Conservation (phyloP, 2,113 vertebrate species). For the Siniperca knerii region DNA sequence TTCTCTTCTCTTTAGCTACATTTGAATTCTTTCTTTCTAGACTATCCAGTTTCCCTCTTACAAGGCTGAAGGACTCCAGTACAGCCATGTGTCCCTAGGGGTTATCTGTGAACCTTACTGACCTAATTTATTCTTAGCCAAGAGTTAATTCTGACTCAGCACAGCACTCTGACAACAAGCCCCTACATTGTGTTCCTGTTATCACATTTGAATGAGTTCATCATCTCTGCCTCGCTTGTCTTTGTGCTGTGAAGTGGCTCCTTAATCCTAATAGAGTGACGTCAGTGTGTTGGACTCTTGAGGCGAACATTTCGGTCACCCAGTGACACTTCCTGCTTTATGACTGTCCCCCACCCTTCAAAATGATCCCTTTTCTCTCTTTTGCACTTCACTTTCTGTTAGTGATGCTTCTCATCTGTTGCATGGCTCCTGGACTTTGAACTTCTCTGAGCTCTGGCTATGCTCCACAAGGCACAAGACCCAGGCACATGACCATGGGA, state of each 20-base stretch:
- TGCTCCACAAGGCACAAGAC: slow-evolving; percentile 51
- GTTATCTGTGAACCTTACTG: slow-evolving; percentile 19
- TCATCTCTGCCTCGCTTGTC: slow-evolving; percentile 20
- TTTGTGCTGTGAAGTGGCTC: slow-evolving; percentile 46
- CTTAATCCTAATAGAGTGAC: slow-evolving; percentile 25
- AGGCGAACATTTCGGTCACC: slow-evolving; percentile 10
- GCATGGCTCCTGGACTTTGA: slow-evolving; percentile 64
- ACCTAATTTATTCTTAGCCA: slow-evolving; percentile 37
- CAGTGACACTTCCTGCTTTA: slow-evolving; percentile 30
- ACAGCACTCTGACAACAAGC: slow-evolving; percentile 11
- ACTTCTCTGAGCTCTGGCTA: slow-evolving; percentile 33
- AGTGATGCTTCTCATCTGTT: slow-evolving; percentile 17
- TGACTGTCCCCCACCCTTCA: neutral
- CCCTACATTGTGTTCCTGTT: slow-evolving; percentile 30
- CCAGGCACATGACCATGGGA: slow-evolving; percentile 68
- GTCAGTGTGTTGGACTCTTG: slow-evolving; percentile 27
- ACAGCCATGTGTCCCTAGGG: neutral
- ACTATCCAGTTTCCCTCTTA: neutral
- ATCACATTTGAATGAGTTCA: slow-evolving; percentile 40
- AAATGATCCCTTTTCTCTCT: neutral
- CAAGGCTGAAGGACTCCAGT: neutral
- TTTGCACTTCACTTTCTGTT: neutral
- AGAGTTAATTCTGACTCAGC: slow-evolving; percentile 37
- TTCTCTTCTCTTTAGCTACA: neutral
- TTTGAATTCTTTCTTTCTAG: neutral